These are phyloP conservation scores for Dermolepida albohirtum DNA, from an alignment of 2,888 invertebrate species.

Conservation along the genomic window DNA sequence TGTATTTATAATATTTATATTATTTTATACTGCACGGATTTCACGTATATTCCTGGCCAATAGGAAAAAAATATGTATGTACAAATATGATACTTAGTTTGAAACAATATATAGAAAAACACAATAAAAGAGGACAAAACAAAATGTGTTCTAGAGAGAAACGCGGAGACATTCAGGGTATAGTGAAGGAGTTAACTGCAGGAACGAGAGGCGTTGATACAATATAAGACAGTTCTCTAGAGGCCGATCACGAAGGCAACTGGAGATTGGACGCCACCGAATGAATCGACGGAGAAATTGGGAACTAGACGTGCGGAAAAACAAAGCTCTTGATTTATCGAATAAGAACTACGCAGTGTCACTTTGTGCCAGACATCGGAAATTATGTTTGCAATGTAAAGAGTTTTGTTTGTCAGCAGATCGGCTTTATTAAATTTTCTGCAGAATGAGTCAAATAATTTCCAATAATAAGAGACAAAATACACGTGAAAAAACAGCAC, in stretches of 20 bases:
- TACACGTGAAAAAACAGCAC: too few species aligned
- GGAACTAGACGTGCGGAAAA: conserved; percentile 61
- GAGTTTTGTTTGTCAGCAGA: conserved; percentile 48
- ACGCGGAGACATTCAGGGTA: conserved; percentile 19
- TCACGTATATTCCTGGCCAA: too few species aligned
- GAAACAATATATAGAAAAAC: too few species aligned
- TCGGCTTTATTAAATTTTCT: conserved; percentile 52
- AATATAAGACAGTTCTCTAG: conserved; percentile 53
- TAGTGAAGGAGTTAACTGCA: conserved; percentile 34
- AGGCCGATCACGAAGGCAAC: conserved; percentile 58
- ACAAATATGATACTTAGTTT: too few species aligned
- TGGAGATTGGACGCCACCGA: conserved; percentile 57
- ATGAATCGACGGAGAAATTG: conserved; percentile 59
- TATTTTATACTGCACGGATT: neutral
- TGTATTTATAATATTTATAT: too few species aligned
- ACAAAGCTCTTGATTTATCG: conserved; percentile 52
- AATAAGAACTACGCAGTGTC: conserved; percentile 53
- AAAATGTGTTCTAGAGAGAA: neutral
- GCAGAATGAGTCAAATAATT: conserved; percentile 45
- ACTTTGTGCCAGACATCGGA: conserved; percentile 56
- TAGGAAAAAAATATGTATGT: too few species aligned
- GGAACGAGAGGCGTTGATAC: conserved; percentile 42
- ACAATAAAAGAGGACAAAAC: too few species aligned
- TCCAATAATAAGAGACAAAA: conserved; percentile 27
- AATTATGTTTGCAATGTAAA: conserved; percentile 54